Evolutionary conservation across 2,797 vertebrate genomes (phyloP).

Genomic region (Ceyx erithaca): DNA sequence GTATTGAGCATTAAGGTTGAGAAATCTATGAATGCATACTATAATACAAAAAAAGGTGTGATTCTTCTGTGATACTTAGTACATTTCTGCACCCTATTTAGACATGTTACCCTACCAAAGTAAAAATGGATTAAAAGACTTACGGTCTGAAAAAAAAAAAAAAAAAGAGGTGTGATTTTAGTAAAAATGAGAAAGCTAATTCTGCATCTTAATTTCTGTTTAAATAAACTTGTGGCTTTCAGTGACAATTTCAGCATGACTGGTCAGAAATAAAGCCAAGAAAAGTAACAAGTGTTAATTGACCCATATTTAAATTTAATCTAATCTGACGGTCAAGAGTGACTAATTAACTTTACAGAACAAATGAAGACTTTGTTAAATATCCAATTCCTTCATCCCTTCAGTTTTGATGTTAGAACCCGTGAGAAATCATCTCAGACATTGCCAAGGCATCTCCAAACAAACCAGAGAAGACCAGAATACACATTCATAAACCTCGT

Average conservation of each 20-base stretch:
- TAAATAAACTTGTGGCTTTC: slow-evolving; percentile 11
- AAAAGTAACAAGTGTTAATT: slow-evolving; percentile 60
- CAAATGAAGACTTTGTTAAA: slow-evolving; percentile 62
- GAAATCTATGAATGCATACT: not conserved
- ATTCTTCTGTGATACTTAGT: not conserved
- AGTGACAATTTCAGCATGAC: slow-evolving; percentile 4
- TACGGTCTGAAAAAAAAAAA: not conserved
- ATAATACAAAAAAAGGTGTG: not conserved
- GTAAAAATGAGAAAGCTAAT: not conserved
- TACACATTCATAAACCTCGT: not conserved
- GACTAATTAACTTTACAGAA: slow-evolving; percentile 60
- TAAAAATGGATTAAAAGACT: not conserved
- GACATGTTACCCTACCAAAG: not conserved
- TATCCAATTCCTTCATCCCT: slow-evolving; percentile 33
- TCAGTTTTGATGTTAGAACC: slow-evolving; percentile 32
- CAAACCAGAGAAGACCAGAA: not conserved
- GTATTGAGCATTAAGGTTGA: not conserved
- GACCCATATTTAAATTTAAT: slow-evolving; percentile 68
- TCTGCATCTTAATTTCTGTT: not conserved
- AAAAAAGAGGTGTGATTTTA: not conserved
- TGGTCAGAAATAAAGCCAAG: slow-evolving; percentile 44
- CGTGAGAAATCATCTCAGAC: slow-evolving; percentile 42
- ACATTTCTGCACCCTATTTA: not conserved
- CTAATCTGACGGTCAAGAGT: slow-evolving; percentile 47
- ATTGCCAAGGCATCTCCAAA: slow-evolving; percentile 32